Evolutionary conservation across 2,797 vertebrate genomes (phyloP).

Genomic region (Anisognathus igniventris): DNA sequence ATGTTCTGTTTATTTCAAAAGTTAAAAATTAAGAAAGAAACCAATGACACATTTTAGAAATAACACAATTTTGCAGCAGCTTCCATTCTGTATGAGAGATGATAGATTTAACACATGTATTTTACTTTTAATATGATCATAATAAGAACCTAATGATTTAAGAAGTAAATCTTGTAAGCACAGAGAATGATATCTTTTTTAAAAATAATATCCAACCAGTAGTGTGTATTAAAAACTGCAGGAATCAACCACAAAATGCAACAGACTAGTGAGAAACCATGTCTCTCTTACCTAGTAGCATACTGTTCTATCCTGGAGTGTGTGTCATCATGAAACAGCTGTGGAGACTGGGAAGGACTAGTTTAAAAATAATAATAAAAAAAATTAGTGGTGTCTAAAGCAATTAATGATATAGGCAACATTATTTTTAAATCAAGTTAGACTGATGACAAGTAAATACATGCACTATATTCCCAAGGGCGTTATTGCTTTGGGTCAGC

Average conservation of each 20-base stretch:
- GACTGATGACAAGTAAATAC: constrained; percentile 39
- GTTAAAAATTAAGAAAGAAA: background rate
- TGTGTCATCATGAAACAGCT: constrained; percentile 95
- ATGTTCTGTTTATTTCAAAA: background rate
- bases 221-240: background rate
- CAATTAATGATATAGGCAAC: background rate
- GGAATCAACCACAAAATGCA: background rate
- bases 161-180: background rate
- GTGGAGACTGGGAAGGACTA: constrained; percentile 90
- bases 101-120: background rate
- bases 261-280: background rate
- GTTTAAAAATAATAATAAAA: constrained; percentile 35
- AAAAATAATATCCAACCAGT: background rate
- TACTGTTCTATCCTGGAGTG: constrained; percentile 98
- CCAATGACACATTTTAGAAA: background rate
- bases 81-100: background rate
- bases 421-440: background rate
- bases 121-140: background rate
- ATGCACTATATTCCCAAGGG: background rate
- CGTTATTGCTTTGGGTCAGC: background rate
- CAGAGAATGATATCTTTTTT: background rate
- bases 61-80: background rate
- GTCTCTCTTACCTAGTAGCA: constrained; percentile 86
- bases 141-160: background rate
- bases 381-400: background rate